phyloP scores from a whole-genome alignment of 1,140 invertebrate genomes.

The Heliconius hewitsoni region DNA sequence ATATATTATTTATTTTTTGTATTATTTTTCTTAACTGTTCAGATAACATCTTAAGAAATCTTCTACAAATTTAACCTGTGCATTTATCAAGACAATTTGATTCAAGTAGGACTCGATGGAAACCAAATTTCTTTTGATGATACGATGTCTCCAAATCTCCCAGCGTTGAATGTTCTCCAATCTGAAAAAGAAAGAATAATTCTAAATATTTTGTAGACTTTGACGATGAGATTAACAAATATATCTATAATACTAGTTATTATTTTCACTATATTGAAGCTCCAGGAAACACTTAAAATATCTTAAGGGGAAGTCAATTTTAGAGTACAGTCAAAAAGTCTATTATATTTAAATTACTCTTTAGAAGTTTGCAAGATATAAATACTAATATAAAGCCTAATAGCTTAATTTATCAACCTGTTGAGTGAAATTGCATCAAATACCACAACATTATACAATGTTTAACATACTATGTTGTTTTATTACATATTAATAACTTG shows the following conservation, averaged over 20 bases:
- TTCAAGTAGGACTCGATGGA: background rate
- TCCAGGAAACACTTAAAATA: no score
- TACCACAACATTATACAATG: background rate
- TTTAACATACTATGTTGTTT: constrained; percentile 2
- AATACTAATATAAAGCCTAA: no score
- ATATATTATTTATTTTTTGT: no score
- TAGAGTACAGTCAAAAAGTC: no score
- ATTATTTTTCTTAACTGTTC: no score
- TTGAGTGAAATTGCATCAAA: no score
- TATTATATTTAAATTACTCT: no score
- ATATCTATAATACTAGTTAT: background rate
- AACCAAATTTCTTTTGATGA: background rate
- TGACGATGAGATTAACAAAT: background rate
- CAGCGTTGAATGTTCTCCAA: background rate
- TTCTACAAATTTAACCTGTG: background rate
- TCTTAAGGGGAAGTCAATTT: no score
- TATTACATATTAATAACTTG: background rate
- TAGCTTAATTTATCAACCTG: no score
- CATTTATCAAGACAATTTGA: background rate
- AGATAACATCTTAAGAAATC: background rate
- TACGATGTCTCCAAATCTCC: background rate
- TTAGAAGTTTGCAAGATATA: no score
- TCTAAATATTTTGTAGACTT: background rate
- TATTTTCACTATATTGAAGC: no score
- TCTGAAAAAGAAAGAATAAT: constrained; percentile 22